Base-by-base conservation (phyloP, 2,113 vertebrate genomes). In the Melanostigma gelatinosum region DNA sequence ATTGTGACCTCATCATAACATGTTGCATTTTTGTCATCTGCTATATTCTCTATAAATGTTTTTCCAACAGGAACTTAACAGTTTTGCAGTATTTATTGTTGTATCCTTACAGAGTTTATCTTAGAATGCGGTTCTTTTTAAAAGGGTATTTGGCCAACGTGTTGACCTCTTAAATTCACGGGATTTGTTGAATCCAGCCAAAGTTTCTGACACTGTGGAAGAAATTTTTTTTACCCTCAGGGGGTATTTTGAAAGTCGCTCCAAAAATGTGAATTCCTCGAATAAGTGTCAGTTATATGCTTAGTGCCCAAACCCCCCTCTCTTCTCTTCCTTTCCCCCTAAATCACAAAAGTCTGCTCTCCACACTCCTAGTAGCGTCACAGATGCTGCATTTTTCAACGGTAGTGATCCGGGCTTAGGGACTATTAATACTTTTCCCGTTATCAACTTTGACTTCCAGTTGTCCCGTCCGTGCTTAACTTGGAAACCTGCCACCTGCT, bases 371-470 rank as follows among this genome's bases (percentile, higher is more conserved):
- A 20, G n/a, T 24, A 18, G 12, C 15, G 3, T 18, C 65, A 60
- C 48, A 75, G 48, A 52, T 68, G 16, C 29, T 69, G 69, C 15
- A 29, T 74, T 65, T 68, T 57, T 76, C 27, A 34, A 34, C 34
- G 52, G 9, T 50, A 22, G 24, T 34, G 46, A 40, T 54, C 36
- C 16, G 1, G 48, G 50, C 71, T 69, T 65, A 66, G 36, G 60
- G 15, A 46, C 79, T 80, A 82, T 77, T 67, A 77, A 82, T 79
- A 87, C 55, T 77, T 75, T 73, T 10, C 42, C 13, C 0, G 15
- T 44, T 20, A 61, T 12, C 15, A 48, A 63, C 34, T 69, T 65
- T 81, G 48, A 24, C 55, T 32, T 24, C 24, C 74, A 72, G 52
- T 57, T 55, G 54, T 55, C 54, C 12, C 42, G 71, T 65, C 9